Evolutionary conservation across 1,140 invertebrate species (phyloP), one percentile per base, ranked within the genome.

Genomic region (Panulirus ornatus): DNA sequence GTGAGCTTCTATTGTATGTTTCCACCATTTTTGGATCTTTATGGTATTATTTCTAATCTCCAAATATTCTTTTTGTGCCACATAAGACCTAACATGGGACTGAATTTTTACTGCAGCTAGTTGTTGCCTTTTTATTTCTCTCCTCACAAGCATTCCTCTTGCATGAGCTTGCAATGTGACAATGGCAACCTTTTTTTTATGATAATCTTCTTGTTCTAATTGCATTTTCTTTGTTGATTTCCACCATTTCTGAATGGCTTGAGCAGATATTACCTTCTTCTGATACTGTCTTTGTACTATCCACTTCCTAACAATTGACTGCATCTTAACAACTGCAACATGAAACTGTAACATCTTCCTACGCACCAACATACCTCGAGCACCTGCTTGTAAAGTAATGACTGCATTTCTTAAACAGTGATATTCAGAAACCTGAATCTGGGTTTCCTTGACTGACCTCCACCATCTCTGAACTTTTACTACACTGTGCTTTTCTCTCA

Each of bases 401-500:
- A 83, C 54, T 22, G 44, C 79, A 16, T 63, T 89, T 71, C 78
- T 82, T 38, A 19, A 38, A 51, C n/a, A 2, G 42, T 11, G 11
- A 1, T 58, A 36, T 36, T 47, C 34, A 47, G 42, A 47, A 42
- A 34, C 34, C 75, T 51, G 27, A 8, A 3, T 16, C 8, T 54
- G 27, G 27, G 9, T 42, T 51, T 63, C 9, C 66, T 75, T 44
- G 51, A 34, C 44, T 44, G 38, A 0, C 79, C 70, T 76, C 87
- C 87, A 89, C 79, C 81, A 83, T 19, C 22, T 38, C 66, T 89
- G 87, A 36, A 89, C 22, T 11, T 38, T 84, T 14, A 82, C 22
- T 19, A 27, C 66, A 54, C n/a, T 71, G 2, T 73, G 40, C 42
- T 44, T 88, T 73, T 83, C n/a, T 27, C 40, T 30, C 42, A 83